phyloP scores from a whole-genome alignment of 2,797 vertebrate species.

The Arrhamphus sclerolepis region DNA sequence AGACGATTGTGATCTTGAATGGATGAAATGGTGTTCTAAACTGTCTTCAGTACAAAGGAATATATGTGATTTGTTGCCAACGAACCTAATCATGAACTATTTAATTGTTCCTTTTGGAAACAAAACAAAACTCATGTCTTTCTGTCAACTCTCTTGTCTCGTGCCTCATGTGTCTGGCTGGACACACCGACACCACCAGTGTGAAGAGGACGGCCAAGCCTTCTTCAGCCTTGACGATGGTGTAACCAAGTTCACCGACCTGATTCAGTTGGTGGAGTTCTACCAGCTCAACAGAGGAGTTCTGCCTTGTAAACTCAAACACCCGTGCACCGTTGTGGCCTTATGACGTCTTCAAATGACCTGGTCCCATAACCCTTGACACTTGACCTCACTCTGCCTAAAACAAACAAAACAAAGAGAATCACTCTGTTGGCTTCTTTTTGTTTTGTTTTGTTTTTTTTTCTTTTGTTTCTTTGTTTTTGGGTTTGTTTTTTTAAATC shows the following conservation, averaged over 20 bases:
- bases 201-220: constrained; percentile 94
- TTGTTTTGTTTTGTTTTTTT: constrained; percentile 29
- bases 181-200: constrained; percentile 74
- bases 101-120: not conserved
- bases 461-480: constrained; percentile 60
- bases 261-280: constrained; percentile 99
- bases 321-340: constrained; percentile 97
- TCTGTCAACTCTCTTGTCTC: constrained; percentile 1
- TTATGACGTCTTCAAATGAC: constrained; percentile 89
- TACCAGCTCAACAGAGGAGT: constrained; percentile 99
- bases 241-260: constrained; percentile 97
- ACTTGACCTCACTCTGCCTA: constrained; percentile 75
- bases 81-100: too few relatives aligned
- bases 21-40: too few relatives aligned
- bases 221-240: constrained; percentile 98
- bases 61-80: too few relatives aligned
- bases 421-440: constrained; percentile 10
- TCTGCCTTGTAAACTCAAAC: constrained; percentile 97
- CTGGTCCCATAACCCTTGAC: constrained; percentile 76
- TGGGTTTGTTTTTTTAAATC: too few relatives aligned
- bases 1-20: too few relatives aligned
- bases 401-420: constrained; percentile 61
- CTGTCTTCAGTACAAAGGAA: too few relatives aligned
- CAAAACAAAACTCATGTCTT: not conserved
- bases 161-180: constrained; percentile 41